Evolutionary conservation across 1,140 invertebrate species (phyloP), one percentile per base, ranked within the genome.

Genomic region (Eupeodes corollae): DNA sequence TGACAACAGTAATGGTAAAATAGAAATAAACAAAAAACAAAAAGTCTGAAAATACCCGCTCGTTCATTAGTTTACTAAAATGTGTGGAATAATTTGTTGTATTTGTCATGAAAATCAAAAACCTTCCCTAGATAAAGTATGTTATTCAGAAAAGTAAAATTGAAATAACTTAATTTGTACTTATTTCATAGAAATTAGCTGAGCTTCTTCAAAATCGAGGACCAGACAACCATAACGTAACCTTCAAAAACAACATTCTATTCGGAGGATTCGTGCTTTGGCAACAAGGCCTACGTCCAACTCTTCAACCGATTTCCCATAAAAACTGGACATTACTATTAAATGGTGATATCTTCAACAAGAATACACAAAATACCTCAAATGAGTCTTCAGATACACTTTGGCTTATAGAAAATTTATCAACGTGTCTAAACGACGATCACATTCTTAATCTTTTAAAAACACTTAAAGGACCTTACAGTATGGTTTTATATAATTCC

Each of bases 321-420:
- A 53, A 67, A 37, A 72, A 78, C 21, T 79, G 79, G 56, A 56
- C 79, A 47, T 61, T 91, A 34, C 58, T 87, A 12, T 91, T 84
- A 78, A 91, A 91, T 74, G 88, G 87, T 44, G 87, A 91, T 71
- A 71, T 88, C 49, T 90, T 83, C 65, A 73, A 69, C 56, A 75
- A 77, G 43, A 52, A 55, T 14, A 44, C 50, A 15, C 44, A 56
- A 9, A 53, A 55, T 16, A 16, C 42, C 2, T 47, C 48, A 9
- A n/a, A 26, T 26, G 18, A 15, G 42, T 37, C 46, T 32, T 51
- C 54, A 18, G 57, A 64, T 38, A 56, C 52, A 15, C 35, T 37
- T 5, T 62, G 56, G 55, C 21, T 61, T 12, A 39, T 52, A 38
- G 13, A 47, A 0, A 26, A 50, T 42, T 18, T 62, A 5, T 10